phyloP scores from a whole-genome alignment of 2,113 vertebrate genomes.

The Otus sunia region DNA sequence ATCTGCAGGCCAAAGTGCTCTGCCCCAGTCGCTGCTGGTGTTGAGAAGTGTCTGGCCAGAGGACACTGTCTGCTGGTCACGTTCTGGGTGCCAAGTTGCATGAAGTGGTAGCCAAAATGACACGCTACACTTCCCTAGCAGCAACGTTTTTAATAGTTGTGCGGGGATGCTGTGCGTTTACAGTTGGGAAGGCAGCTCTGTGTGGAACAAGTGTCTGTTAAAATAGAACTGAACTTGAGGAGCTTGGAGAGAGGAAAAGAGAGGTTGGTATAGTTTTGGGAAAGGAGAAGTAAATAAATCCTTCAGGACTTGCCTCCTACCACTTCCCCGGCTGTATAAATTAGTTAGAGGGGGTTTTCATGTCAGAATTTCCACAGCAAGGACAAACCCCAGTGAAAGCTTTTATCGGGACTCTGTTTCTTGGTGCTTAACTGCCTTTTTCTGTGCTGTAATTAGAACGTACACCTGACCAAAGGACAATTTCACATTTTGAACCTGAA shows the following conservation, averaged over 20 bases:
- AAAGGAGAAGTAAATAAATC: neutral
- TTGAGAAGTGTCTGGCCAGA: neutral
- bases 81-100: neutral
- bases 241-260: neutral
- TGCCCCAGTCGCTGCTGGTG: neutral
- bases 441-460: neutral
- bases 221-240: neutral
- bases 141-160: neutral
- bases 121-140: accelerated
- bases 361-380: neutral
- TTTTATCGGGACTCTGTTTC: neutral
- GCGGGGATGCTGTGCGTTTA: neutral
- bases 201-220: neutral
- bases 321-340: neutral
- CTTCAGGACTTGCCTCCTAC: neutral
- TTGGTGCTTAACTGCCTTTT: neutral
- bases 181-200: neutral
- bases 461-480: neutral
- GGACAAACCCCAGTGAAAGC: neutral
- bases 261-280: neutral
- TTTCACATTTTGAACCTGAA: neutral
- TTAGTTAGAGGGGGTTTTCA: neutral
- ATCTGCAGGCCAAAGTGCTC: accelerated
- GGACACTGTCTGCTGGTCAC: accelerated
- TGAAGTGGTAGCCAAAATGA: neutral